phyloP scores from a whole-genome alignment of 2,888 invertebrate genomes.

The Anthoptus insignis region DNA sequence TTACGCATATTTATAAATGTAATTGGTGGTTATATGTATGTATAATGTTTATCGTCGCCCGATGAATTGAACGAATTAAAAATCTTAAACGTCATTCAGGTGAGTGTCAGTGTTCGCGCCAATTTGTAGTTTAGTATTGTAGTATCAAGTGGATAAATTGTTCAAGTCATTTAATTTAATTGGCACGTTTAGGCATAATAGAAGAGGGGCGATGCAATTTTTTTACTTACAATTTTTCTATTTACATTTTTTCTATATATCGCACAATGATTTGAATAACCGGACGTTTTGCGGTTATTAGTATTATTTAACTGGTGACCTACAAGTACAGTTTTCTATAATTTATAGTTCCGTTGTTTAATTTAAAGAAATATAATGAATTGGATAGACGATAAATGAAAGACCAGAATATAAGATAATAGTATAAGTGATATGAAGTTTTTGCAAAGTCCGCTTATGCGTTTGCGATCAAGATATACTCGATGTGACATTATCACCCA shows the following conservation, averaged over 20 bases:
- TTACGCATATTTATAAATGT: conserved; percentile 39
- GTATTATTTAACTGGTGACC: conserved; percentile 35
- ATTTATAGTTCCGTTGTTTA: conserved; percentile 28
- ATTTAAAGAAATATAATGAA: conserved; percentile 32
- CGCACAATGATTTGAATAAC: conserved; percentile 47
- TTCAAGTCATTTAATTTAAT: conserved; percentile 51
- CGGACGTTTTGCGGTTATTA: conserved; percentile 35
- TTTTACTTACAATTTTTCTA: conserved; percentile 47
- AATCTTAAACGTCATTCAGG: conserved; percentile 8
- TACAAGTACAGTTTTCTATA: conserved; percentile 30
- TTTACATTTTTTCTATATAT: conserved; percentile 44
- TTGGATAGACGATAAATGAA: conserved; percentile 1
- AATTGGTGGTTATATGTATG: conserved; percentile 26
- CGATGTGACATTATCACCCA: conserved; percentile 40
- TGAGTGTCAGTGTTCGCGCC: conserved; percentile 52
- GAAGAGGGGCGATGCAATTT: conserved; percentile 63
- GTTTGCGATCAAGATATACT: conserved; percentile 41
- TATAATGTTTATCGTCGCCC: conserved; percentile 18
- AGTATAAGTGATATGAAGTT: conserved; percentile 1
- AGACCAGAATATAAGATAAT: neutral
- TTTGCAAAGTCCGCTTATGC: conserved; percentile 23
- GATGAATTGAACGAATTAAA: conserved; percentile 13
- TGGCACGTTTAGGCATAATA: conserved; percentile 40
- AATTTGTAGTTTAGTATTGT: conserved; percentile 44
- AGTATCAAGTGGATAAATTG: neutral